Evolutionary conservation across 2,797 vertebrate genomes (phyloP), one percentile per base, ranked within the genome.

Genomic region (Dromococcyx pavoninus): DNA sequence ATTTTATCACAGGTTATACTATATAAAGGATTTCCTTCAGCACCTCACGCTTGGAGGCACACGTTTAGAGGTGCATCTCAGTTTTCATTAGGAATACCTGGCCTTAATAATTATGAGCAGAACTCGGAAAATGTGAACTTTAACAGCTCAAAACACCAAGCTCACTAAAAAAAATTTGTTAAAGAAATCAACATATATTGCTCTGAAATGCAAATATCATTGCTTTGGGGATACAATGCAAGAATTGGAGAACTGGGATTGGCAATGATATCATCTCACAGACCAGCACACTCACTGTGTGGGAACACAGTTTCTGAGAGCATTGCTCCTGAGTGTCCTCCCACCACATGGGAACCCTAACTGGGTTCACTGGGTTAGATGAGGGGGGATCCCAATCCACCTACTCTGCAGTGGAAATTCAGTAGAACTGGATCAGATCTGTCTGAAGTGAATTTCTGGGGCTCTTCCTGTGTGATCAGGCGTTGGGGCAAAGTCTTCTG

Each of bases 401-500:
- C 33, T 65, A 54, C 50, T 72, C 23, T 46, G 60, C 53, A 66
- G 46, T 0, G 56, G 35, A 21, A 65, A 33, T 11, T 25, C 54
- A 43, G 57, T 61, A 86, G 64, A 41, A 46, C 0, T 0, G 1
- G 24, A 1, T 21, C 13, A 33, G 11, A 18, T 24, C 35, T 48
- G 17, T 9, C 33, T 78, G 73, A 70, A 69, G 77, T 7, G 62
- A 44, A 54, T 30, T 39, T 43, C 35, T 44, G 78, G 27, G 46
- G 44, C 25, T 72, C 72, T 67, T 35, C 5, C 7, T 0, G 1
- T 9, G 30, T 9, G n/a, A 28, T 6, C 41, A 51, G n/a, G 60
- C 60, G 25, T 3, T 46, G 64, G 41, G 28, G 28, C 15, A 43
- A 43, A 12, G 25, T 15, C 60, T 58, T 24, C 35, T 32, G 72